phyloP scores from a whole-genome alignment of 2,888 invertebrate species.

The Sinohyriopsis cumingii region DNA sequence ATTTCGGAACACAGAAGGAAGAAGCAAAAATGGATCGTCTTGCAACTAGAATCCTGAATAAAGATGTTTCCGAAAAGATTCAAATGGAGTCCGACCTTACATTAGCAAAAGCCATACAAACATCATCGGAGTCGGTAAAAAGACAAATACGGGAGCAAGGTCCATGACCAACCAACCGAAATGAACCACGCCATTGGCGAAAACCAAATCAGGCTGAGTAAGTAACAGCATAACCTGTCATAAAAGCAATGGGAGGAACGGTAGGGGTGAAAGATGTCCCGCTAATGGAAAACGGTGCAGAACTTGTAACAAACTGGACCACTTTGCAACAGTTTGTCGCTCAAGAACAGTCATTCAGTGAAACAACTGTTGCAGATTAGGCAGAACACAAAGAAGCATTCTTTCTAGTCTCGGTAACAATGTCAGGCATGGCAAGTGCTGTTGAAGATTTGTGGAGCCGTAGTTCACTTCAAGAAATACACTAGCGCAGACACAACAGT shows the following conservation, averaged over 20 bases:
- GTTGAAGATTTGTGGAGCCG: too few relatives aligned
- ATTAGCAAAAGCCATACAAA: too few relatives aligned
- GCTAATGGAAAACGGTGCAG: background rate
- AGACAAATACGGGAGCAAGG: constrained; percentile 10
- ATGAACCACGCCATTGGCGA: too few relatives aligned
- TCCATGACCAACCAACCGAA: too few relatives aligned
- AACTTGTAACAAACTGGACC: constrained; percentile 9
- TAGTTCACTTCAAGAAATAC: too few relatives aligned
- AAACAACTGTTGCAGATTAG: background rate
- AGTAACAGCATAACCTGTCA: background rate
- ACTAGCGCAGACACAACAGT: too few relatives aligned
- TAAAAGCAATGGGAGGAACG: background rate
- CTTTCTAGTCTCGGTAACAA: constrained; percentile 8
- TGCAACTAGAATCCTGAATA: too few relatives aligned
- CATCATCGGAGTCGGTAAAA: constrained; percentile 4
- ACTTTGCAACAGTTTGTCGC: constrained; percentile 7
- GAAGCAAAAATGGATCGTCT: too few relatives aligned
- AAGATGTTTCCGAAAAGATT: too few relatives aligned
- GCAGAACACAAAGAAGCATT: background rate
- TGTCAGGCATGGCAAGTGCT: too few relatives aligned
- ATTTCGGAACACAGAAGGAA: too few relatives aligned
- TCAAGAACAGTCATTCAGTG: background rate
- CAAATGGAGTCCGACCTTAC: too few relatives aligned
- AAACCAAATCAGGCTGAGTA: background rate
- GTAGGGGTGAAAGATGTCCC: constrained; percentile 2